A percentile compares a stretch with the other conserved stretches of the same genome.
phyloP scores from a whole-genome alignment of 2,113 vertebrate species.

The Donacobius atricapilla region DNA sequence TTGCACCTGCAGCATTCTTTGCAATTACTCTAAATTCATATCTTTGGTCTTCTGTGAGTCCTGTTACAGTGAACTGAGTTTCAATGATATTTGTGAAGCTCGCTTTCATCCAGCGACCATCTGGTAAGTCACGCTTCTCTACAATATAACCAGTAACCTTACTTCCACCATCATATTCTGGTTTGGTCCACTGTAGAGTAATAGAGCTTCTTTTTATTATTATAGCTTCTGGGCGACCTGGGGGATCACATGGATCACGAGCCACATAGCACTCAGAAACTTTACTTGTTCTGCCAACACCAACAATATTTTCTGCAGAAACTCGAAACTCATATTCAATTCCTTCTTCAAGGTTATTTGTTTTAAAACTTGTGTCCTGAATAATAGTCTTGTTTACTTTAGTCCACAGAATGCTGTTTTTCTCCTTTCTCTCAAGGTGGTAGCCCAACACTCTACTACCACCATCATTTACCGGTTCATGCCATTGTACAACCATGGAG shows the following conservation, averaged over 20 bases:
- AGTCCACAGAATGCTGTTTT: conserved; percentile 96
- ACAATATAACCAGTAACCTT: conserved; percentile 92
- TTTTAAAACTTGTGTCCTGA: conserved; percentile 89
- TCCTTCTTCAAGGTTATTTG: conserved; percentile 90
- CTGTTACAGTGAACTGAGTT: conserved; percentile 92
- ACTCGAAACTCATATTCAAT: conserved; percentile 95
- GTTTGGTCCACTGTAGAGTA: conserved; percentile 92
- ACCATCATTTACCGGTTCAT: conserved; percentile 92
- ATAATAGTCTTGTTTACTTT: conserved; percentile 94
- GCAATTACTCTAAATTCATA: conserved; percentile 98
- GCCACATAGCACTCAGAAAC: conserved; percentile 92
- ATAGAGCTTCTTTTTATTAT: conserved; percentile 89
- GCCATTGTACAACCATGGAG: conserved; percentile 92
- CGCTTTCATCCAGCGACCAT: conserved; percentile 95
- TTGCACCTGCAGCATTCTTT: conserved; percentile 90
- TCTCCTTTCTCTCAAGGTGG: conserved; percentile 95
- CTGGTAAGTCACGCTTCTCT: conserved; percentile 95
- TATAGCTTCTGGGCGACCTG: conserved; percentile 89
- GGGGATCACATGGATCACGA: conserved; percentile 93
- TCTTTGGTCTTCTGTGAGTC: conserved; percentile 91
- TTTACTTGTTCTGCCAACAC: conserved; percentile 93
- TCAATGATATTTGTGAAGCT: conserved; percentile 97
- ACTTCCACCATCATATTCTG: conserved; percentile 96
- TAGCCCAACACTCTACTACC: conserved; percentile 91
- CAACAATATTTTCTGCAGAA: conserved; percentile 97